These are phyloP conservation scores for Empidonax traillii DNA, from an alignment of 2,113 vertebrate genomes.

Conservation along the genomic window DNA sequence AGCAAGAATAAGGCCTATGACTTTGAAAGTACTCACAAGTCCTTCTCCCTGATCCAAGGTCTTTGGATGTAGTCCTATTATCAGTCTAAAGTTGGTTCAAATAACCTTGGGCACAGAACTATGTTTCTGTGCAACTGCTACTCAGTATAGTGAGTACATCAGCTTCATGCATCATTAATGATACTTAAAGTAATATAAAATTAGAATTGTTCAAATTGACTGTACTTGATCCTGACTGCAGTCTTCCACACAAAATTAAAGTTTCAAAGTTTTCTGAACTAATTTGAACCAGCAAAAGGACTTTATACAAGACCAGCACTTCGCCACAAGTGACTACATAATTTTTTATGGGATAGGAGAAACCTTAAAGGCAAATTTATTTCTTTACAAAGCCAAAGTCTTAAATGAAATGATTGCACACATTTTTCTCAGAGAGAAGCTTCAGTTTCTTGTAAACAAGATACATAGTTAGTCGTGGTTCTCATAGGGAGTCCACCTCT, in stretches of 20 bases:
- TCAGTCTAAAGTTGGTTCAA: background rate
- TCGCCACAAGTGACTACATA: background rate
- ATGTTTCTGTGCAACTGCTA: background rate
- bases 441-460: background rate
- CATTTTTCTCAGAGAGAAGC: background rate
- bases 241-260: background rate
- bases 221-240: background rate
- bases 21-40: background rate
- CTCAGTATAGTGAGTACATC: background rate
- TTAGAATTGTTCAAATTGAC: background rate
- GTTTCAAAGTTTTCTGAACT: background rate
- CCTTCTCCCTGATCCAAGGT: background rate
- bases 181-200: background rate
- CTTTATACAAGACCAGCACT: background rate
- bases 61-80: background rate
- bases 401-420: background rate
- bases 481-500: background rate
- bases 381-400: background rate
- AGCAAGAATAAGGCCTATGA: background rate
- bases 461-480: background rate
- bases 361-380: background rate
- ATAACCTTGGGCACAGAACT: background rate
- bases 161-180: background rate
- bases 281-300: background rate
- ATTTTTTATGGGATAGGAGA: background rate